Evolutionary conservation across 2,113 vertebrate species (phyloP).

Genomic region (Charadrius vociferus): DNA sequence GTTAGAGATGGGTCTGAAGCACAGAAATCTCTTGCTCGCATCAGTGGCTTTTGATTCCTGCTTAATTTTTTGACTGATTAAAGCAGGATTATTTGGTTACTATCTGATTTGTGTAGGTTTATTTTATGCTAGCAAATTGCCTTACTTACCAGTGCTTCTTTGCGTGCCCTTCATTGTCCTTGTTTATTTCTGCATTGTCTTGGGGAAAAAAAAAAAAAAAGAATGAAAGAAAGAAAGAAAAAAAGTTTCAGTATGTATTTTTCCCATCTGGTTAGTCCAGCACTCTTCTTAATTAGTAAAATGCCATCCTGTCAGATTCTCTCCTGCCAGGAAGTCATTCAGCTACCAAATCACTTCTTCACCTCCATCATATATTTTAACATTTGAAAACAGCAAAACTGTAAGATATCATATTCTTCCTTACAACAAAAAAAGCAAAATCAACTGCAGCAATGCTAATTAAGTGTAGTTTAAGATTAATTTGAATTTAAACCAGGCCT

Average conservation of each 20-base stretch:
- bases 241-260: constrained; percentile 71
- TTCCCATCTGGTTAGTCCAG: constrained; percentile 75
- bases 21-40: neutral
- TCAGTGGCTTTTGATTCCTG: neutral
- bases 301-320: constrained; percentile 76
- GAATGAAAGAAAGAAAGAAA: neutral
- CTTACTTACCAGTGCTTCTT: neutral
- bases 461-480: constrained; percentile 70
- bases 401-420: constrained; percentile 68
- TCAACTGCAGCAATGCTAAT: constrained; percentile 58
- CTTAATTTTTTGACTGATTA: neutral
- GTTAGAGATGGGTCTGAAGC: neutral
- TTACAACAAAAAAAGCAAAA: constrained; percentile 59
- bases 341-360: constrained; percentile 77
- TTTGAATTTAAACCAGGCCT: constrained; percentile 71
- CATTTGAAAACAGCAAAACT: constrained; percentile 71
- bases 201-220: neutral
- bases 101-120: neutral
- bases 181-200: constrained; percentile 60
- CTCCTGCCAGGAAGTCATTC: constrained; percentile 78
- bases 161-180: neutral
- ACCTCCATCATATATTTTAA: constrained; percentile 73
- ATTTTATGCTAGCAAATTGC: constrained; percentile 35
- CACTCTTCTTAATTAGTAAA: constrained; percentile 80
- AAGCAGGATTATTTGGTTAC: neutral